Evolutionary conservation across 2,797 vertebrate species (phyloP).

Genomic region (Sebastes glaucus): DNA sequence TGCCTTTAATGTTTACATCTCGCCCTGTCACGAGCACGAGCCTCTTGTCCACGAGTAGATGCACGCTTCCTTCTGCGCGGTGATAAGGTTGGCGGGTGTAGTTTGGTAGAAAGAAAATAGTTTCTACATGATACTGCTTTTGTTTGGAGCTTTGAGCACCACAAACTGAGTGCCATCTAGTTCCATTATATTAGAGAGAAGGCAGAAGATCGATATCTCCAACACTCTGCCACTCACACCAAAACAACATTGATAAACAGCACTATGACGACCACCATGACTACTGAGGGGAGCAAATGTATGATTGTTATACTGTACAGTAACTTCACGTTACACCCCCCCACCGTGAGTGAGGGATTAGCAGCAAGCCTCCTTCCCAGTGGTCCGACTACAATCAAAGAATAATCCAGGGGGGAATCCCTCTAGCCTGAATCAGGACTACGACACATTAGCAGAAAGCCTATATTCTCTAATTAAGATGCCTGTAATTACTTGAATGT

Average conservation of each 20-base stretch:
- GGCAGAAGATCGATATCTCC: not conserved
- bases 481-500: not conserved
- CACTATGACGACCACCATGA: not conserved
- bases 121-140: not conserved
- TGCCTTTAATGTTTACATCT: not conserved
- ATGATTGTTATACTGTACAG: not conserved
- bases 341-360: conserved; percentile 54
- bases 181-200: rapidly evolving
- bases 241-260: not conserved
- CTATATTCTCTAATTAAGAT: conserved; percentile 40
- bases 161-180: not conserved
- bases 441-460: conserved; percentile 21
- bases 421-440: conserved; percentile 48
- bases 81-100: not conserved
- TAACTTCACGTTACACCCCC: conserved; percentile 22
- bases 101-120: not conserved
- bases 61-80: not conserved
- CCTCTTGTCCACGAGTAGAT: not conserved
- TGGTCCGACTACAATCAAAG: conserved; percentile 60
- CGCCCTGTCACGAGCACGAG: no score
- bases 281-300: not conserved
- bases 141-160: no score
- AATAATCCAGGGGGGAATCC: conserved; percentile 74
- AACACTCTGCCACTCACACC: not conserved
- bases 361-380: conserved; percentile 44